Percentiles rank a stretch among this genome's conserved stretches.
Evolutionary conservation across 2,888 invertebrate genomes (phyloP).

Genomic region (Zaprionus obscuricornis): DNA sequence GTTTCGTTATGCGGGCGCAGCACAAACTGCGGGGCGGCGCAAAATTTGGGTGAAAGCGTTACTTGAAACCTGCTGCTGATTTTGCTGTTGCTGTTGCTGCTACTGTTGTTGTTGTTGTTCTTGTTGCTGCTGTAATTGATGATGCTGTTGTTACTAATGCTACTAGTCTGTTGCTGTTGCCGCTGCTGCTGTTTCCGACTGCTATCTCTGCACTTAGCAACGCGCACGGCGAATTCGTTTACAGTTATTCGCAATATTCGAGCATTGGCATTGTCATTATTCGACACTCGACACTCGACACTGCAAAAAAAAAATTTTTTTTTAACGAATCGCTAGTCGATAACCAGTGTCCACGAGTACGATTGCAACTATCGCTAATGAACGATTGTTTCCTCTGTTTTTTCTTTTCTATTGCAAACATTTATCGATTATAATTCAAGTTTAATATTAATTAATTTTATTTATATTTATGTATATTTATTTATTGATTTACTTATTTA

Average conservation of each 20-base stretch:
- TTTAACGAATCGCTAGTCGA: constrained; percentile 43
- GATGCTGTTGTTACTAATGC: too few relatives aligned
- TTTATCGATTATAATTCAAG: constrained; percentile 33
- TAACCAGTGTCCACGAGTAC: constrained; percentile 54
- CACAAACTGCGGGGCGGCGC: too few relatives aligned
- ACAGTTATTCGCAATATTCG: constrained; percentile 47
- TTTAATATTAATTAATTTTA: too few relatives aligned
- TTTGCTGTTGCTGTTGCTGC: neutral
- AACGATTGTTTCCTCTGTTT: neutral
- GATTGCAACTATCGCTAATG: too few relatives aligned
- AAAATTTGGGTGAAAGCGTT: too few relatives aligned
- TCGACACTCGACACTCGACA: constrained; percentile 32
- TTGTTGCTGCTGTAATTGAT: too few relatives aligned
- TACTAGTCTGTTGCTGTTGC: too few relatives aligned
- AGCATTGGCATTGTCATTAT: too few relatives aligned
- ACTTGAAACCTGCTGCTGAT: too few relatives aligned
- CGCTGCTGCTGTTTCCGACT: constrained; percentile 40
- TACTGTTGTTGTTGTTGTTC: too few relatives aligned
- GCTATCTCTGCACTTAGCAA: constrained; percentile 42
- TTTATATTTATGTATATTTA: too few relatives aligned
- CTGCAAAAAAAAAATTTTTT: constrained; percentile 47
- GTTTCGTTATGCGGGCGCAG: neutral
- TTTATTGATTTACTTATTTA: too few relatives aligned
- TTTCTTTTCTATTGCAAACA: constrained; percentile 3
- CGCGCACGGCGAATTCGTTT: constrained; percentile 36